Conservation (phyloP, 2,113 vertebrate species). For the Gopherus evgoodei region DNA sequence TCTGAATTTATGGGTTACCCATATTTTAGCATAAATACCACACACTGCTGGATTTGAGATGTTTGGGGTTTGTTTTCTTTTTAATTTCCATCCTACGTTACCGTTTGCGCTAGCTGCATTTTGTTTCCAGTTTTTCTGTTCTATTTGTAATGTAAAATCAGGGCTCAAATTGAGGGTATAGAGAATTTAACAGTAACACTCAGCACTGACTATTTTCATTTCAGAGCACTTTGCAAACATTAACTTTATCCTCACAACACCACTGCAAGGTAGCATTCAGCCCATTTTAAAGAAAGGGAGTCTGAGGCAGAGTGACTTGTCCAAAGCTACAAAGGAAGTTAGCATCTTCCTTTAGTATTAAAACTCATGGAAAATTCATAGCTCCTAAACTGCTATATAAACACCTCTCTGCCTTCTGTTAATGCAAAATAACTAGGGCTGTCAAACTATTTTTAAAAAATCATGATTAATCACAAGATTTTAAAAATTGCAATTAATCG, state of each 20-base stretch:
- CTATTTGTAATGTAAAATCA: neutral
- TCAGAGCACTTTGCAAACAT: rapidly evolving
- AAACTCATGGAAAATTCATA: neutral
- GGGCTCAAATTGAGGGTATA: neutral
- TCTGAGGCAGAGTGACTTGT: neutral
- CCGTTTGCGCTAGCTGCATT: neutral
- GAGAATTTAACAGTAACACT: neutral
- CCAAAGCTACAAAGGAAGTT: neutral
- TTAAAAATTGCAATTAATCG: too few species aligned
- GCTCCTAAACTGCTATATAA: neutral
- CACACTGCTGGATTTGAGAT: neutral
- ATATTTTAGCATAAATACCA: neutral
- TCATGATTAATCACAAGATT: too few species aligned
- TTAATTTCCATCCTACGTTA: neutral
- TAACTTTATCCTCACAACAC: neutral
- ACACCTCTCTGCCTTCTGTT: neutral
- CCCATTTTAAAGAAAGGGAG: neutral
- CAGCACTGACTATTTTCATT: neutral
- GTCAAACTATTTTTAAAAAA: too few species aligned
- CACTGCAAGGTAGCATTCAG: rapidly evolving
- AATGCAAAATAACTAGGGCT: neutral
- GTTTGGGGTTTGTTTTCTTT: neutral
- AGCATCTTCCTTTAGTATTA: neutral
- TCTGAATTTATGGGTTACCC: neutral
- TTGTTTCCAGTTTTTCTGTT: constrained; percentile 6